phyloP scores from a whole-genome alignment of 92 coral and sea anemone genomes.

The Umimayanthus chanpuru region DNA sequence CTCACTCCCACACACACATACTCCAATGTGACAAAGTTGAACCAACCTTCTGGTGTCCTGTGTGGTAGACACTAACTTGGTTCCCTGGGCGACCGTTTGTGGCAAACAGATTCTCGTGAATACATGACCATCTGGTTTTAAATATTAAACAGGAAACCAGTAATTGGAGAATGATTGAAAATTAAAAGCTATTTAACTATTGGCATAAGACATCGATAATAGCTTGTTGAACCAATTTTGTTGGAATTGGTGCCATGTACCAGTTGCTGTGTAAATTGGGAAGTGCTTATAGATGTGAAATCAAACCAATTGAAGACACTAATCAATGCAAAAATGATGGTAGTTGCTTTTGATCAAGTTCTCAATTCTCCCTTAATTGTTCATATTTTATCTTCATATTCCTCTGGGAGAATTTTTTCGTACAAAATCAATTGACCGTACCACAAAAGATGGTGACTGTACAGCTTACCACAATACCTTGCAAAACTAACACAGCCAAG shows the following conservation, averaged over 20 bases:
- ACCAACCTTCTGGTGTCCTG: constrained; percentile 84
- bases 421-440: neutral
- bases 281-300: neutral
- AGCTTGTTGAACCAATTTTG: neutral
- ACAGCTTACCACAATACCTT: no score
- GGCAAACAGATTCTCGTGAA: constrained; percentile 88
- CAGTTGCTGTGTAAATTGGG: no score
- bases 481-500: no score
- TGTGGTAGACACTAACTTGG: constrained; percentile 89
- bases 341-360: no score
- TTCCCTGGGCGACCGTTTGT: constrained; percentile 98
- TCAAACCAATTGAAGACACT: neutral
- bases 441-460: no score
- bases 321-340: neutral
- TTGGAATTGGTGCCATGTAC: neutral
- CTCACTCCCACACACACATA: neutral
- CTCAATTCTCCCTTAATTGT: neutral
- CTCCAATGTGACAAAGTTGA: neutral
- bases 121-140: constrained; percentile 80
- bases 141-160: neutral
- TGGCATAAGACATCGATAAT: no score
- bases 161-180: neutral
- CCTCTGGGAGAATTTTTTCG: neutral
- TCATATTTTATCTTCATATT: no score
- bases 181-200: neutral